These are phyloP conservation scores for Agrypnus murinus DNA, from an alignment of 2,888 invertebrate species.

Conservation along the genomic window DNA sequence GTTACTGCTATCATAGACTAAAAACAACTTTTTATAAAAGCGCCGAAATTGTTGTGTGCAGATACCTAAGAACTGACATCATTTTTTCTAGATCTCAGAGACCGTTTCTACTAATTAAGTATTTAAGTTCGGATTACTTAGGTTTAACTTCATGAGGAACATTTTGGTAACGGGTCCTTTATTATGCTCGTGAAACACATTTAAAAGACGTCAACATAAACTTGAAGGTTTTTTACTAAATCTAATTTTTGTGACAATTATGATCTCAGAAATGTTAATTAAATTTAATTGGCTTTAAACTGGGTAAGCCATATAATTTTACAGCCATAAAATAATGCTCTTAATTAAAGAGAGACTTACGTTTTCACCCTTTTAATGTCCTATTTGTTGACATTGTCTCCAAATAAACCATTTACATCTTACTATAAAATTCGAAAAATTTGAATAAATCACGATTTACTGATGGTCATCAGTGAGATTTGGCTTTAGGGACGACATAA, in stretches of 20 bases:
- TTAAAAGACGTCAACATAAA: constrained; percentile 11
- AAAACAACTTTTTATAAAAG: constrained; percentile 23
- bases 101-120: constrained; percentile 37
- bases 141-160: constrained; percentile 2
- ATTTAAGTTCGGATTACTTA: constrained; percentile 38
- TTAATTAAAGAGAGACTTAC: constrained; percentile 8
- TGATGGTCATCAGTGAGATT: no score
- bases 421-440: constrained; percentile 8
- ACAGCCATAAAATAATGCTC: constrained; percentile 8
- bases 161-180: constrained; percentile 10
- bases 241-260: constrained; percentile 17
- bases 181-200: constrained; percentile 2
- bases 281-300: constrained; percentile 29
- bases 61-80: constrained; percentile 28
- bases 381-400: constrained; percentile 3
- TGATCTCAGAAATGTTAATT: constrained; percentile 28
- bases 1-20: constrained; percentile 19
- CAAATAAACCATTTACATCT: not conserved
- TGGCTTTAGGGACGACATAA: no score
- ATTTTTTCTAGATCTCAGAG: constrained; percentile 18
- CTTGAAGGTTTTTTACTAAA: constrained; percentile 10
- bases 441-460: no score
- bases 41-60: constrained; percentile 34
- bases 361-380: constrained; percentile 9
- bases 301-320: constrained; percentile 14